phyloP scores from a whole-genome alignment of 1,140 invertebrate genomes.

The Zaprionus ghesquierei region DNA sequence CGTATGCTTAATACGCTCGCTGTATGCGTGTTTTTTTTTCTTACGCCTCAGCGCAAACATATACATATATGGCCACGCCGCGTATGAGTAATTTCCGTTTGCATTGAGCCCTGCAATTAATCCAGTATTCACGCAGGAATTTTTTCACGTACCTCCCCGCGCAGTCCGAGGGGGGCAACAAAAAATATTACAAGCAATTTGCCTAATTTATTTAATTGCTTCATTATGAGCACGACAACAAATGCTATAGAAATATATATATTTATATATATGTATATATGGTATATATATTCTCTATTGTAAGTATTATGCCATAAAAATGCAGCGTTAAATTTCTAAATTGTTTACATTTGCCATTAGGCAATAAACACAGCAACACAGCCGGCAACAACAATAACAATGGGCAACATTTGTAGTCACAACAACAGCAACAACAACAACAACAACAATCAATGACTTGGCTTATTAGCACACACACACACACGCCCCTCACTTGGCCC shows the following conservation, averaged over 20 bases:
- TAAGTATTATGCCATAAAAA: conserved; percentile 46
- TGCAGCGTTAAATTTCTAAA: conserved; percentile 79
- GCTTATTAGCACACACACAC: conserved; percentile 63
- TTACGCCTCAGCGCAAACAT: not conserved
- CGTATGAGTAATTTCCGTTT: conserved; percentile 50
- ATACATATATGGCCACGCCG: conserved; percentile 24
- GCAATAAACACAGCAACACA: conserved; percentile 42
- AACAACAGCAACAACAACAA: conserved; percentile 26
- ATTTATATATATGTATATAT: not conserved
- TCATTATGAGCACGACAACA: conserved; percentile 24
- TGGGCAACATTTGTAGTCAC: conserved; percentile 22
- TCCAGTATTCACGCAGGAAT: conserved; percentile 15
- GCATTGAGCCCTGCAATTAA: conserved; percentile 20
- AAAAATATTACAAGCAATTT: conserved; percentile 29
- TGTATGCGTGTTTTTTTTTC: conserved; percentile 7
- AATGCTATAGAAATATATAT: not conserved
- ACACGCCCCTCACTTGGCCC: not conserved
- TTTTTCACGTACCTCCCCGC: too few species aligned
- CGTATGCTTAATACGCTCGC: conserved; percentile 36
- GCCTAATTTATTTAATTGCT: conserved; percentile 51
- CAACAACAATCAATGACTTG: conserved; percentile 63
- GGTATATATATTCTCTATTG: conserved; percentile 14
- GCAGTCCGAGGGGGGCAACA: too few species aligned
- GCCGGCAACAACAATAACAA: conserved; percentile 22
- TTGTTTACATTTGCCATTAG: conserved; percentile 76